Conservation (phyloP, 2,888 invertebrate species). For the Drosophila mimetica region DNA sequence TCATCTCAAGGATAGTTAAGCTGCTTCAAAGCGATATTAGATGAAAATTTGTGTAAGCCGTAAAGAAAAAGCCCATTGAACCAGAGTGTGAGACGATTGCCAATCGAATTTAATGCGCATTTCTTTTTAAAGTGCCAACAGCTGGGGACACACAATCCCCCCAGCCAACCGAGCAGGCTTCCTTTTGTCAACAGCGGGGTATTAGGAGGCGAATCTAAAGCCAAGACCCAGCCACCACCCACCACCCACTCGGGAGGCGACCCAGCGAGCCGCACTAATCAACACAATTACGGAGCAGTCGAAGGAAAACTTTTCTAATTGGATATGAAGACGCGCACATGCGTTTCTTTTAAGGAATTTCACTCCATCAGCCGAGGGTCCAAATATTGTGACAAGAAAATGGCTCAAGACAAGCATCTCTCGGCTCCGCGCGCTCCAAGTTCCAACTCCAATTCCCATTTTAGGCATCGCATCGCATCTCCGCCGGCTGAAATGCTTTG, state of each 20-base stretch:
- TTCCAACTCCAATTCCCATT: conserved; percentile 34
- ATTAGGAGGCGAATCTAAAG: conserved; percentile 1
- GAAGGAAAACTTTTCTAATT: conserved; percentile 78
- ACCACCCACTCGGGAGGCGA: conserved; percentile 10
- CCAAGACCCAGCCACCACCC: conserved; percentile 9
- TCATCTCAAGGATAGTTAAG: conserved; percentile 39
- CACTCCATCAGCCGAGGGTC: conserved; percentile 57
- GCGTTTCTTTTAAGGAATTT: conserved; percentile 74
- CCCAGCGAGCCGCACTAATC: conserved; percentile 77
- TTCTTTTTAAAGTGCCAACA: conserved; percentile 59
- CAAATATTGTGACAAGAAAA: conserved; percentile 71
- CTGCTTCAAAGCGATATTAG: conserved; percentile 64
- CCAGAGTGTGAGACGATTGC: conserved; percentile 41
- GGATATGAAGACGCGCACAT: conserved; percentile 80
- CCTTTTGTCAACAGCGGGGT: conserved; percentile 37
- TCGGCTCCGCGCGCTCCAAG: conserved; percentile 12
- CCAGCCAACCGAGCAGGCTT: conserved; percentile 10
- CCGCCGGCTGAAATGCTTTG: conserved; percentile 74
- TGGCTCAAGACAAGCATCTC: conserved; percentile 47
- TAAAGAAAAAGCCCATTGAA: conserved; percentile 57
- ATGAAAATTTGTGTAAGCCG: conserved; percentile 68
- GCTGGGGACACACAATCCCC: conserved; percentile 28
- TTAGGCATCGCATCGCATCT: conserved; percentile 43
- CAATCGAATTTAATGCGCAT: conserved; percentile 56
- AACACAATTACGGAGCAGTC: conserved; percentile 76